Conservation (phyloP, 2,797 vertebrate genomes). For the Pteronotus mesoamericanus region DNA sequence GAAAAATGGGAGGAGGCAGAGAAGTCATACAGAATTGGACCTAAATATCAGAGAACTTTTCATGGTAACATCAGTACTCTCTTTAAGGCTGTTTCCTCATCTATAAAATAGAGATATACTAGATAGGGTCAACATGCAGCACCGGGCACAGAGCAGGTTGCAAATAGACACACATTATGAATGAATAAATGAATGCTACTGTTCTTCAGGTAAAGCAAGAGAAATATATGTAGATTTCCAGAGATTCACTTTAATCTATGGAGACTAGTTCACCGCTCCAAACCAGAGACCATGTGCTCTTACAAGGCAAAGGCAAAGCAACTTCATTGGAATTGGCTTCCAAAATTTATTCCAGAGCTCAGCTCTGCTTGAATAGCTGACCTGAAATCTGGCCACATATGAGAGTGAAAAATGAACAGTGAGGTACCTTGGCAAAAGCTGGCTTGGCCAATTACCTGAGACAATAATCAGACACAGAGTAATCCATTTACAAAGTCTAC, state of each 20-base stretch:
- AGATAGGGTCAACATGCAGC: background rate
- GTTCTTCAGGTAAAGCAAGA: background rate
- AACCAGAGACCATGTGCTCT: background rate
- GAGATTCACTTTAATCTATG: background rate
- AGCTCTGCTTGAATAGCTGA: background rate
- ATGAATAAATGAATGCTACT: background rate
- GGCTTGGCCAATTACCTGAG: background rate
- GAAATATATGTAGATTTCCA: background rate
- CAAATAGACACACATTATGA: background rate
- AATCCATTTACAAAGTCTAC: background rate
- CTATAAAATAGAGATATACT: background rate
- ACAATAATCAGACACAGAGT: background rate
- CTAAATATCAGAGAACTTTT: background rate
- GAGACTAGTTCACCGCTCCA: background rate
- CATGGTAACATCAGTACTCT: background rate
- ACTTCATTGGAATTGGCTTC: background rate
- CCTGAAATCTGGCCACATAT: background rate
- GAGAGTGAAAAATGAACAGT: background rate
- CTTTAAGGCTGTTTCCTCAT: background rate
- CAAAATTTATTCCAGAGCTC: background rate
- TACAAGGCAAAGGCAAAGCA: background rate
- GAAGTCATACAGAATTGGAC: background rate
- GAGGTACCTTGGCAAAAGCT: background rate
- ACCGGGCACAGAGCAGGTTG: background rate
- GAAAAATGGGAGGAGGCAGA: background rate